Percentiles rank a stretch among this genome's conserved stretches.
phyloP scores from a whole-genome alignment of 2,797 vertebrate species.

The Cossypha heuglini region DNA sequence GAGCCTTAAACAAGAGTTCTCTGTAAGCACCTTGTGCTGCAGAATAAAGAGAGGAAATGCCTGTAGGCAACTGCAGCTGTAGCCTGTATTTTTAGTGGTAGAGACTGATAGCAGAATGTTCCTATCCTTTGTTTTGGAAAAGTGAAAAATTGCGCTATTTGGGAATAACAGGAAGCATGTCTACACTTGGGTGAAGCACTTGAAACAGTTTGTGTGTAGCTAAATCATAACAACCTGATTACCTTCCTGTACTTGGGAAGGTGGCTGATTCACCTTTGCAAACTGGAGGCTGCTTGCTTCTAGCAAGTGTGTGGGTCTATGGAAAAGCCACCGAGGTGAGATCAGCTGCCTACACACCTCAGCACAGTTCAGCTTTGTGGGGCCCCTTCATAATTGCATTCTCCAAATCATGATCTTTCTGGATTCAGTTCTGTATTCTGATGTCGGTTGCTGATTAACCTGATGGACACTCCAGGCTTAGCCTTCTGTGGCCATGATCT shows the following conservation, averaged over 20 bases:
- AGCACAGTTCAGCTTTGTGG: background rate
- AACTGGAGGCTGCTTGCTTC: background rate
- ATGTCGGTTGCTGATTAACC: background rate
- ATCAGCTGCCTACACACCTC: background rate
- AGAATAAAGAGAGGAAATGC: constrained; percentile 32
- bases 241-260: constrained; percentile 1
- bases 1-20: background rate
- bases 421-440: no score
- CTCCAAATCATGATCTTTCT: background rate
- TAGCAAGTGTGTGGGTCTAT: background rate
- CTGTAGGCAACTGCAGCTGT: background rate
- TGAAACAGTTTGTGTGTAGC: background rate
- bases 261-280: background rate
- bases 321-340: background rate
- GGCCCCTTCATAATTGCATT: background rate
- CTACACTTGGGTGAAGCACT: background rate
- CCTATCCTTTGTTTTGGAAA: constrained; percentile 28
- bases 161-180: constrained; percentile 53
- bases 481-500: background rate
- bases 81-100: background rate
- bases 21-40: background rate
- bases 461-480: background rate
- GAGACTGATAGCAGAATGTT: background rate
- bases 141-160: background rate
- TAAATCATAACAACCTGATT: background rate